A percentile compares a stretch with the other conserved stretches of the same genome.
Conservation (phyloP, 2,888 invertebrate species). For the Sminthurides aquaticus region DNA sequence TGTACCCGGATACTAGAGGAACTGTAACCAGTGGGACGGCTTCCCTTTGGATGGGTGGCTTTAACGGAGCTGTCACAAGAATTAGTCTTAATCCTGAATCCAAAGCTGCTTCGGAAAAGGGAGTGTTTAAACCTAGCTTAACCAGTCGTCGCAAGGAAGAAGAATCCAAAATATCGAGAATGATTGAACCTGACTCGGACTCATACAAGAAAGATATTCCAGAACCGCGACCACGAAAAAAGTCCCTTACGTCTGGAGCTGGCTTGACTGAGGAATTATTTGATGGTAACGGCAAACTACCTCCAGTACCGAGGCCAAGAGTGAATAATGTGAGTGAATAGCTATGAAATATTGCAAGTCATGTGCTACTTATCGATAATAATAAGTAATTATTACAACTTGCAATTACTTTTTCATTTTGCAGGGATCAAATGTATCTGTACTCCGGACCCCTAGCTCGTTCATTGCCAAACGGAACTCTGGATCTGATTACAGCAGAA, state of each 20-base stretch:
- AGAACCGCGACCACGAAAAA: slow-evolving; percentile 57
- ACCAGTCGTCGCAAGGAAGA: slow-evolving; percentile 38
- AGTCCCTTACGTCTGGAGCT: slow-evolving; percentile 54
- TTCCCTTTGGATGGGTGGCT: slow-evolving; percentile 72
- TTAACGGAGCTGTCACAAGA: slow-evolving; percentile 66
- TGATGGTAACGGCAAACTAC: slow-evolving; percentile 28
- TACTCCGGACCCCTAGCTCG: slow-evolving; percentile 41
- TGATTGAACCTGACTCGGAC: slow-evolving; percentile 39
- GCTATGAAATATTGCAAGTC: slow-evolving; percentile 15
- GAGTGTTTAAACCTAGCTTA: slow-evolving; percentile 25
- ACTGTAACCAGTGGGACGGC: slow-evolving; percentile 70
- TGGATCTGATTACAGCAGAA: slow-evolving; percentile 33
- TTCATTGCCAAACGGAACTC: slow-evolving; percentile 37
- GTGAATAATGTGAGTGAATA: slow-evolving; percentile 40
- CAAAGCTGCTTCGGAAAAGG: slow-evolving; percentile 19
- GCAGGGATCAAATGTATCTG: slow-evolving; percentile 22
- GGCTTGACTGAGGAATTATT: slow-evolving; percentile 34
- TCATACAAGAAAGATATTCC: slow-evolving; percentile 50
- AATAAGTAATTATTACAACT: too few species aligned
- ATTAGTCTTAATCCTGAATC: slow-evolving; percentile 71
- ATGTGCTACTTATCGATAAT: too few species aligned
- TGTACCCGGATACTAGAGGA: slow-evolving; percentile 85
- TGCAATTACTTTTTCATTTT: slow-evolving; percentile 4
- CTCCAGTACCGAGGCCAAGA: slow-evolving; percentile 37
- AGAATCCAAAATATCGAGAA: slow-evolving; percentile 40